Base-by-base conservation (phyloP, 1,140 invertebrate genomes). In the Tetragonula clypearis region DNA sequence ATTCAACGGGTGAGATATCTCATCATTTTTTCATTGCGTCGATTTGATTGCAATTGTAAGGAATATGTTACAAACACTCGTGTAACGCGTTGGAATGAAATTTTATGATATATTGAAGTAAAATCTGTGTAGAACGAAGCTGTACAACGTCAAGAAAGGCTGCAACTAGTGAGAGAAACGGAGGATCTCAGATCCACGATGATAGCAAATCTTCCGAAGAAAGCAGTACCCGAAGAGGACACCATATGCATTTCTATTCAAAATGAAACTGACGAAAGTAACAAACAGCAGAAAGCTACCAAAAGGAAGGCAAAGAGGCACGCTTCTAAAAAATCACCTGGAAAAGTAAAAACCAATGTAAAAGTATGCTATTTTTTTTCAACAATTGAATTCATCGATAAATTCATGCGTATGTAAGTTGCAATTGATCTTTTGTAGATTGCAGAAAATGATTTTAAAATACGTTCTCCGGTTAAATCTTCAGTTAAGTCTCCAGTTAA, bases 181-280 rank as follows among this genome's bases (percentile, higher is more conserved):
- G 95, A 96, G 92, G 95, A 96, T 91, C 79, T 92, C 11, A 91
- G 95, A 79, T 93, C 95, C 23, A 89, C 92, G 14, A 91, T 95
- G 92, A 87, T 95, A 35, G 88, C 93, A 14, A 88, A 92, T 17
- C 84, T 95, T 69, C 82, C 91, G 53, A 89, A 86, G 76, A 82
- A 86, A 84, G 86, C 56, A 26, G 17, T n/a, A 6, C 30, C 15
- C n/a, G 72, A 79, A 35, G 71, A 17, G 21, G 30, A 68, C 19
- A 72, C 56, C 55, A 23, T 30, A 78, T 69, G 65, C 23, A 12
- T 55, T 55, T 35, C 55, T 58, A 15, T 58, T 14, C 53, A 58
- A 68, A 26, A 82, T 23, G 71, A 77, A 53, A 73, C n/a, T 35
- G 84, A 74, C 49, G 65, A 90, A 15, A 58, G 53, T 65, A 60